Evolutionary conservation across 2,888 invertebrate species (phyloP), one percentile per base, ranked within the genome.

Genomic region (Eupithecia pulchellata): DNA sequence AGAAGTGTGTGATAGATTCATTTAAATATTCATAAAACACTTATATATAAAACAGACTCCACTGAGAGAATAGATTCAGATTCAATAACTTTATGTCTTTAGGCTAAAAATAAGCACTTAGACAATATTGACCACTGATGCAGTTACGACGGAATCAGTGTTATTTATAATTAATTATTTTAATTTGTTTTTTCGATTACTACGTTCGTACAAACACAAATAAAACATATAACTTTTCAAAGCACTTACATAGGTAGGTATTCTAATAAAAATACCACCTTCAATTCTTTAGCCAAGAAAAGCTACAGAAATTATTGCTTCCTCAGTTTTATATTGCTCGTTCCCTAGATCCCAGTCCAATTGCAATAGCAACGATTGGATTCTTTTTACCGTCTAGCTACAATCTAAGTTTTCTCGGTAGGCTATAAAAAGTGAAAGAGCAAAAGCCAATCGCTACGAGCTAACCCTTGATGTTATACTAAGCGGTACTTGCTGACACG

Each of bases 291-390:
- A 32, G 13, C 61, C 20, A 47, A 66, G 55, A 42, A 69, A 65
- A 62, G 62, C 68, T 61, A 63, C 29, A 68, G 58, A 68, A 67
- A 64, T 68, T 68, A 58, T 71, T 63, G 66, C 57, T 65, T n/a
- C 64, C 67, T 60, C 55, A 29, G 60, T 75, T 74, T 65, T 73
- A 74, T 80, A 34, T 77, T 78, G 79, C 69, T 69, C 34, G 68
- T 78, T 86, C 82, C 82, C 86, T 66, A 80, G 82, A 74, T 86
- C 86, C 84, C 86, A 81, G 84, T 78, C 78, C 82, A 88, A 88
- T 88, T 78, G 84, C 79, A 72, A 78, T 77, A 74, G 34, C 6
- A 13, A 3, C 11, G 13, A 36, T 34, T 61, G 25, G 25, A 25
- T 34, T 25, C 32, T 61, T 61, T 61, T 61, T 34, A 36, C 61